A percentile compares a stretch with the other conserved stretches of the same genome.
Evolutionary conservation across 1,140 invertebrate species (phyloP).

Genomic region (Archegozetes longisetosus): DNA sequence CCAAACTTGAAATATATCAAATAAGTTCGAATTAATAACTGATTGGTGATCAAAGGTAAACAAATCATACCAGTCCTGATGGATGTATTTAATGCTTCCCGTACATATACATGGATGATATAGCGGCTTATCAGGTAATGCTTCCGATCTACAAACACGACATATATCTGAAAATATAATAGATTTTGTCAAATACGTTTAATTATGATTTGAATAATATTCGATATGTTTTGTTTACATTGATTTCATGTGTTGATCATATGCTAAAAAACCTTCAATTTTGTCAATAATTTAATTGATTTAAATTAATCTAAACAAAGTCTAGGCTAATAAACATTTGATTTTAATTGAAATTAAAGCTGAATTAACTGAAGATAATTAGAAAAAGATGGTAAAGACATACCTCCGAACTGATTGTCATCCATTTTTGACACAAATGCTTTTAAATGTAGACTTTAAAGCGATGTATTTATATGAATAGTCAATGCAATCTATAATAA

Average conservation of each 20-base stretch:
- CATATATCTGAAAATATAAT: conserved; percentile 55
- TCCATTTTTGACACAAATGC: conserved; percentile 9
- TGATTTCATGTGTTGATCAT: neutral
- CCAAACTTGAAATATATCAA: conserved; percentile 28
- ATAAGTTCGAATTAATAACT: neutral
- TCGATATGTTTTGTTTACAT: too few species aligned
- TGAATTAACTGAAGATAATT: too few species aligned
- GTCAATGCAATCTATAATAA: too few species aligned
- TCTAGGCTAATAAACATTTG: neutral
- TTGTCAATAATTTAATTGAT: too few species aligned
- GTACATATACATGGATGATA: conserved; percentile 98
- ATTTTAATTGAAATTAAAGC: neutral
- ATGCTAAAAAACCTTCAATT: neutral
- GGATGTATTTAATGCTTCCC: conserved; percentile 96
- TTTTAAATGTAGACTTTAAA: too few species aligned
- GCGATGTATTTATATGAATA: too few species aligned
- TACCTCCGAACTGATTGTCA: conserved; percentile 3
- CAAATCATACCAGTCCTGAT: conserved; percentile 54
- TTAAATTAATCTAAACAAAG: too few species aligned
- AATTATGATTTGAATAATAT: too few species aligned
- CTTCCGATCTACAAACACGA: conserved; percentile 91
- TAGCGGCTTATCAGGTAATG: conserved; percentile 58
- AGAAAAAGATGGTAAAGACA: too few species aligned
- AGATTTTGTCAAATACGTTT: neutral
- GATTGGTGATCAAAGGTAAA: neutral